Evolutionary conservation across 2,113 vertebrate species (phyloP).

Genomic region (Triplophysa siluroides): DNA sequence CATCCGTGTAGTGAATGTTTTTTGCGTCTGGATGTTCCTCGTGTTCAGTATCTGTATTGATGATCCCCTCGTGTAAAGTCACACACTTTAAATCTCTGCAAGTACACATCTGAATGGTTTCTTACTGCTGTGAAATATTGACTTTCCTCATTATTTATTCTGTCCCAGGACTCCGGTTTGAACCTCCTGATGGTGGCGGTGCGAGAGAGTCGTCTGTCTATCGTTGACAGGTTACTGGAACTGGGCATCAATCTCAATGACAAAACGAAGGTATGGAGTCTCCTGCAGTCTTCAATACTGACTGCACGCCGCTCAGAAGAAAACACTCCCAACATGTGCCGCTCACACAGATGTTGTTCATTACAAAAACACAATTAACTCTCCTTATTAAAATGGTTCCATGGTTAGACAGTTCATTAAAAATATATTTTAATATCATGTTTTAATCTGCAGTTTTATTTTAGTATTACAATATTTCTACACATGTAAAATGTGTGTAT

Average conservation of each 20-base stretch:
- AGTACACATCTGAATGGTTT: background rate
- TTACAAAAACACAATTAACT: background rate
- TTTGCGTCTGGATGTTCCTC: background rate
- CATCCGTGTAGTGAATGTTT: background rate
- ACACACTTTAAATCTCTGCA: background rate
- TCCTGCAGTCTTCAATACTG: background rate
- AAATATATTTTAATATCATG: too few species aligned
- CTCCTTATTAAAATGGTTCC: constrained; percentile 14
- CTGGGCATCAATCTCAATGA: constrained; percentile 62
- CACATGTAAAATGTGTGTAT: too few species aligned
- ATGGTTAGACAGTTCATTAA: constrained; percentile 5
- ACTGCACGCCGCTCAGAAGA: background rate
- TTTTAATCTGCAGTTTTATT: background rate
- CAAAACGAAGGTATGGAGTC: constrained; percentile 56
- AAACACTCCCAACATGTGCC: background rate
- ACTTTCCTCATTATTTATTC: background rate
- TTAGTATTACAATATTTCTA: too few species aligned
- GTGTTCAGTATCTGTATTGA: background rate
- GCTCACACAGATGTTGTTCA: constrained; percentile 1
- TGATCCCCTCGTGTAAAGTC: background rate
- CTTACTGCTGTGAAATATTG: background rate
- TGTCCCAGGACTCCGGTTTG: constrained; percentile 62
- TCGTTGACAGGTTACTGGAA: constrained; percentile 64
- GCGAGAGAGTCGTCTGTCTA: constrained; percentile 59
- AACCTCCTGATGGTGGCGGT: constrained; percentile 65